Conservation (phyloP, 2,113 vertebrate genomes). For the Dermatemys mawii region DNA sequence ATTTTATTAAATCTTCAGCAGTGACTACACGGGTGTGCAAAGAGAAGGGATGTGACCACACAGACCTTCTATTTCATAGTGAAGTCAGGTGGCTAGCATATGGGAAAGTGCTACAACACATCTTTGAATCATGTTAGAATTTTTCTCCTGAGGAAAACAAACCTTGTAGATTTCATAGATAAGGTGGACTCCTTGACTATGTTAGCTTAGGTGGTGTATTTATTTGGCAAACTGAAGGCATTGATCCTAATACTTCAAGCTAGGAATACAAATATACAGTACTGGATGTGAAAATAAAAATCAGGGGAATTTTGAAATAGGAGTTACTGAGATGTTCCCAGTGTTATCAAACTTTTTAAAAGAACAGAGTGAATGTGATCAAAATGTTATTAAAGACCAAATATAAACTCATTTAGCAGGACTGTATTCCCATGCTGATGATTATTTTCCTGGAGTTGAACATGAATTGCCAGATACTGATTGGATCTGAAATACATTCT, state of each 20-base stretch:
- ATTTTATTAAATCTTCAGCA: background rate
- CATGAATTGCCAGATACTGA: background rate
- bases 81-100: background rate
- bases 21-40: background rate
- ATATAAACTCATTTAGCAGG: background rate
- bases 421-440: background rate
- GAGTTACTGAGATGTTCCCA: background rate
- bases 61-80: background rate
- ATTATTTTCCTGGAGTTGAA: background rate
- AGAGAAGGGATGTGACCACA: background rate
- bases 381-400: background rate
- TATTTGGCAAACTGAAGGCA: background rate
- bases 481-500: background rate
- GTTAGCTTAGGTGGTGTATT: background rate
- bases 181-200: background rate
- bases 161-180: background rate
- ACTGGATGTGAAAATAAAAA: background rate
- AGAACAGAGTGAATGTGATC: background rate
- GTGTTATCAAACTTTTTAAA: background rate
- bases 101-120: background rate
- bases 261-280: background rate
- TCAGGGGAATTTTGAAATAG: background rate
- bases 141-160: background rate
- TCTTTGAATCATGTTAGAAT: background rate
- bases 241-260: background rate